Conservation (phyloP, 2,797 vertebrate species). For the Chanos chanos region DNA sequence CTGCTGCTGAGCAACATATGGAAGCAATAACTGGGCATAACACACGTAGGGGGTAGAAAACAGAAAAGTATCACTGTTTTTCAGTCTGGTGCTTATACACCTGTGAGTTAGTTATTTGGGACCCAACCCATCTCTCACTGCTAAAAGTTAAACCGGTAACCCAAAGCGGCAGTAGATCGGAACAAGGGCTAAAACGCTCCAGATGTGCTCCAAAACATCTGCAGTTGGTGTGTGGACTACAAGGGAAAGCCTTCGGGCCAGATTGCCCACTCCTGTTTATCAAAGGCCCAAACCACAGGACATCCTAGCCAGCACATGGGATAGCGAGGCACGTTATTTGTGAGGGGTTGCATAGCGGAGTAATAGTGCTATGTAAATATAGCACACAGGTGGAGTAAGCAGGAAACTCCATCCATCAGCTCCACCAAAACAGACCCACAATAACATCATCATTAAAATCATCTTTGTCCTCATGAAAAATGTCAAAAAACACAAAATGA, state of each 20-base stretch:
- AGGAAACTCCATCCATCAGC: not conserved
- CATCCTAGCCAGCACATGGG: no score
- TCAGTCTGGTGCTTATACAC: not conserved
- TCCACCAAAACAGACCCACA: slow-evolving; percentile 1
- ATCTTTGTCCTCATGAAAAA: not conserved
- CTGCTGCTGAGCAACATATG: not conserved
- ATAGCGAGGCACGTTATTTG: slow-evolving; percentile 15
- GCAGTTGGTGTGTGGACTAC: no score
- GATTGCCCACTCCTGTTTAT: no score
- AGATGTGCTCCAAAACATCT: no score
- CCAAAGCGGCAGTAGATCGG: no score
- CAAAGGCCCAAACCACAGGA: no score
- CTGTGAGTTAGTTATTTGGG: not conserved
- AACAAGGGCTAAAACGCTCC: no score
- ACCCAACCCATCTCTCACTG: not conserved
- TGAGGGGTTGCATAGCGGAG: slow-evolving; percentile 36
- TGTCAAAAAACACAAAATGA: not conserved
- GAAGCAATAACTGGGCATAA: not conserved
- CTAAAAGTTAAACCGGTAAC: no score
- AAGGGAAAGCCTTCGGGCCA: no score
- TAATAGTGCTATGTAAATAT: slow-evolving; percentile 42
- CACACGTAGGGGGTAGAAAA: not conserved
- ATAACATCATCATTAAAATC: no score
- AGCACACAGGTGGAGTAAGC: slow-evolving; percentile 3
- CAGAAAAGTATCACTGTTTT: not conserved